Percentiles rank a stretch among this genome's conserved stretches.
These are phyloP conservation scores for Euplexia lucipara DNA, from an alignment of 2,888 invertebrate genomes.

Conservation along the genomic window DNA sequence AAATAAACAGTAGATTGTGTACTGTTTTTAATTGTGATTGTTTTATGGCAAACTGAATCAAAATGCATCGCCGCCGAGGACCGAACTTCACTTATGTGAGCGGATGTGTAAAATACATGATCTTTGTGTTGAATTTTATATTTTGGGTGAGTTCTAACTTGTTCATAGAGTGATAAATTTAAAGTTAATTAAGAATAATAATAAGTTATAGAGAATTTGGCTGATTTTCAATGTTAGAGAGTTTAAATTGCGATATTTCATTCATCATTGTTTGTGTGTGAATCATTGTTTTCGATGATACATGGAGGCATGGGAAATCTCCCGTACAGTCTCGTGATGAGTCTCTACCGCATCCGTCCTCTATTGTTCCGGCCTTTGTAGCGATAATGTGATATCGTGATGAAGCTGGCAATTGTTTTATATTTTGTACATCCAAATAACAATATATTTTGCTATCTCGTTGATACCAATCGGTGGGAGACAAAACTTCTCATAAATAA, in stretches of 20 bases:
- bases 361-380: slow-evolving; percentile 58
- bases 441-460: slow-evolving; percentile 1
- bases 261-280: slow-evolving; percentile 67
- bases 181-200: background rate
- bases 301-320: slow-evolving; percentile 49
- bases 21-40: slow-evolving; percentile 13
- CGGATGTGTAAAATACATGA: slow-evolving; percentile 97
- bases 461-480: background rate
- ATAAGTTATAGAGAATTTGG: slow-evolving; percentile 6
- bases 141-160: slow-evolving; percentile 94
- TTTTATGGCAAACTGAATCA: slow-evolving; percentile 63
- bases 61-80: slow-evolving; percentile 92
- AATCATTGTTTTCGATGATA: slow-evolving; percentile 66
- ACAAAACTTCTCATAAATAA: background rate
- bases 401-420: slow-evolving; percentile 36
- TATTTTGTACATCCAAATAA: slow-evolving; percentile 1
- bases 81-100: slow-evolving; percentile 95
- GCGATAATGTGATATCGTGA: slow-evolving; percentile 55
- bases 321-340: slow-evolving; percentile 33
- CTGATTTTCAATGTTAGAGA: slow-evolving; percentile 18
- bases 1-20: slow-evolving; percentile 44
- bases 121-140: slow-evolving; percentile 96
- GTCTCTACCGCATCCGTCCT: slow-evolving; percentile 56
- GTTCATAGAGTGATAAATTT: background rate
- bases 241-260: slow-evolving; percentile 36